These are phyloP conservation scores for Andrena dorsata DNA, from an alignment of 2,888 invertebrate species.

Conservation along the genomic window DNA sequence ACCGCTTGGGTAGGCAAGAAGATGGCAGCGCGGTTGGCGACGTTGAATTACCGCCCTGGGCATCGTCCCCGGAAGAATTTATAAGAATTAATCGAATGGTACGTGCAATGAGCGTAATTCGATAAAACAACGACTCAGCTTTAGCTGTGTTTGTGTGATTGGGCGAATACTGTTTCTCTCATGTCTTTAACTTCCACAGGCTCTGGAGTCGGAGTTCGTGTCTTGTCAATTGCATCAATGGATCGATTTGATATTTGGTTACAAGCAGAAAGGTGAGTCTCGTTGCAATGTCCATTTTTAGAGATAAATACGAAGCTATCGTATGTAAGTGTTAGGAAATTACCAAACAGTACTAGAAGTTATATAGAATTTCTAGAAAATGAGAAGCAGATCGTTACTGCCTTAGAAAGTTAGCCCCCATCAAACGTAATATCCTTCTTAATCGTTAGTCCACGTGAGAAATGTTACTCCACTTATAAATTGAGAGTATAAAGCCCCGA, in stretches of 20 bases:
- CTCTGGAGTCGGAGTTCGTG: conserved; percentile 99
- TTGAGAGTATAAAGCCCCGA: conserved; percentile 45
- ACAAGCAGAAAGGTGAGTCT: conserved; percentile 95
- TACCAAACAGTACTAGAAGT: too few relatives aligned
- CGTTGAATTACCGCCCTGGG: conserved; percentile 98
- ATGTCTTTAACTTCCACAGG: conserved; percentile 85
- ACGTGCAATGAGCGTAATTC: conserved; percentile 24
- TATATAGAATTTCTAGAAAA: too few relatives aligned
- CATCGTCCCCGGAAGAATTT: conserved; percentile 98
- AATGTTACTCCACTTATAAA: conserved; percentile 16
- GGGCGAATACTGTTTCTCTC: background rate
- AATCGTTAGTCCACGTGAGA: background rate
- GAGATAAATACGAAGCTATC: too few relatives aligned
- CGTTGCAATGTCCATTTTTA: too few relatives aligned
- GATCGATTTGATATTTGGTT: conserved; percentile 99
- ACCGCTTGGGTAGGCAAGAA: conserved; percentile 95
- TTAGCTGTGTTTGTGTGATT: background rate
- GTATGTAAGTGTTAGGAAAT: too few relatives aligned
- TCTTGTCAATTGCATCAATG: conserved; percentile 99
- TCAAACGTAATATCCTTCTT: background rate
- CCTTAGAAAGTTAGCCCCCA: too few relatives aligned
- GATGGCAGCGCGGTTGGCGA: conserved; percentile 92
- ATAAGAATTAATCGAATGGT: conserved; percentile 98
- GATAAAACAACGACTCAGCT: background rate
- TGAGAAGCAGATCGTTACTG: too few relatives aligned